A percentile compares a stretch with the other conserved stretches of the same genome.
These are phyloP conservation scores for Troides helena DNA, from an alignment of 2,888 invertebrate species.

Conservation along the genomic window DNA sequence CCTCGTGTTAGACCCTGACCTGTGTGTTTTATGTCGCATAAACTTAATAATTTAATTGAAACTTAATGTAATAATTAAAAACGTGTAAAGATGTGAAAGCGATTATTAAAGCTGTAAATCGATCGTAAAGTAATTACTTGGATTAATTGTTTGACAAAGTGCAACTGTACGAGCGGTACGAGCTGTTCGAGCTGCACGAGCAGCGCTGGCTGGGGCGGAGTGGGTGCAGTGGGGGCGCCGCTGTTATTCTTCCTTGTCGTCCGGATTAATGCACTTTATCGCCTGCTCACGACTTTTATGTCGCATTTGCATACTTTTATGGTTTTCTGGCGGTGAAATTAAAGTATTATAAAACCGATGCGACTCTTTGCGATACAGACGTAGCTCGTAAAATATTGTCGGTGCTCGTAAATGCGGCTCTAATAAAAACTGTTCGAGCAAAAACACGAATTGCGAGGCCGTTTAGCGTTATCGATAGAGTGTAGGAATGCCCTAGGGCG, in stretches of 20 bases:
- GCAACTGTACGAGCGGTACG: conserved; percentile 20
- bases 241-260: conserved; percentile 37
- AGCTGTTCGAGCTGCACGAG: too few relatives aligned
- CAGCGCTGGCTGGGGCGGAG: too few relatives aligned
- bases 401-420: conserved; percentile 65
- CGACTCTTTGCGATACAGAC: conserved; percentile 69
- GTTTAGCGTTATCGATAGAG: conserved; percentile 51
- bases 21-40: too few relatives aligned
- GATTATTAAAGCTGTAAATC: conserved; percentile 3
- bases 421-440: conserved; percentile 70
- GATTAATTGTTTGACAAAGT: conserved; percentile 25
- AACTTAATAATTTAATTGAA: too few relatives aligned
- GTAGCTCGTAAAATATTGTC: conserved; percentile 74
- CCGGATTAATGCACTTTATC: conserved; percentile 62
- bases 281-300: conserved; percentile 63
- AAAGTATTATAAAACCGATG: conserved; percentile 76
- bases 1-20: too few relatives aligned
- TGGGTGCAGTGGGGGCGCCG: conserved; percentile 22
- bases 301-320: conserved; percentile 77
- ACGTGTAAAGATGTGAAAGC: conserved; percentile 2
- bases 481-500: conserved; percentile 30
- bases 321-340: conserved; percentile 76
- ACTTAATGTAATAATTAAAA: too few relatives aligned
- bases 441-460: conserved; percentile 64
- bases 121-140: conserved; percentile 18